Conservation (phyloP, 2,888 invertebrate species). For the Eledona agricola region DNA sequence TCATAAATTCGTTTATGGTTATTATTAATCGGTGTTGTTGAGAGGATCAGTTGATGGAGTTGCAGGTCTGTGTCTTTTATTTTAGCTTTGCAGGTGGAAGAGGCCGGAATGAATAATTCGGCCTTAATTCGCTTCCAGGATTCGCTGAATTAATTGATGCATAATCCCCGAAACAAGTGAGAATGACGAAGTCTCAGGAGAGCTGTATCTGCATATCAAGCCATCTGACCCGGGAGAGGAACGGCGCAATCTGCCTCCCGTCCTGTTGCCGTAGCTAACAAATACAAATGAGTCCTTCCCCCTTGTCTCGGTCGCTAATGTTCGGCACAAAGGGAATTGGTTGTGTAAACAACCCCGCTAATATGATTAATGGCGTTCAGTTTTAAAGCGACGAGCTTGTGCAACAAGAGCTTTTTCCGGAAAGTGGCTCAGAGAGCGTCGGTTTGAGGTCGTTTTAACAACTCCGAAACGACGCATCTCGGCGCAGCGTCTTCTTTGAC, state of each 20-base stretch:
- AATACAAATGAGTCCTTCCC: constrained; percentile 51
- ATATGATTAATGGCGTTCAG: constrained; percentile 50
- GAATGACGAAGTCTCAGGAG: constrained; percentile 36
- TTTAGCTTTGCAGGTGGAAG: too few species aligned
- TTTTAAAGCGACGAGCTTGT: constrained; percentile 22
- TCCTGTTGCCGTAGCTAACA: constrained; percentile 50
- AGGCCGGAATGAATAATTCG: constrained; percentile 5
- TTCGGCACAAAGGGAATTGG: constrained; percentile 50
- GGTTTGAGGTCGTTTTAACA: constrained; percentile 38
- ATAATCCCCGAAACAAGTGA: constrained; percentile 38
- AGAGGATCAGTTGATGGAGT: too few species aligned
- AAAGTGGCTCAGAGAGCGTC: constrained; percentile 23
- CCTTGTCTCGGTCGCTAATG: constrained; percentile 38
- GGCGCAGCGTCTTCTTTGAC: constrained; percentile 67
- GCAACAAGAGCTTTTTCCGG: constrained; percentile 21
- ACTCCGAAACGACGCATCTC: constrained; percentile 59
- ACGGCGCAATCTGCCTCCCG: constrained; percentile 39
- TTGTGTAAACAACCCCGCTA: constrained; percentile 51
- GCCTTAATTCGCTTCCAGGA: constrained; percentile 6
- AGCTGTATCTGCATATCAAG: constrained; percentile 40
- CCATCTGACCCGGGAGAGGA: constrained; percentile 31
- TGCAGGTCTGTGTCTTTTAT: too few species aligned
- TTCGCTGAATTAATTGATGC: constrained; percentile 41
- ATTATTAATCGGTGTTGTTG: too few species aligned
- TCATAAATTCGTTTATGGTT: too few species aligned